Conservation (phyloP, 2,797 vertebrate genomes). For the Glossophaga mutica region DNA sequence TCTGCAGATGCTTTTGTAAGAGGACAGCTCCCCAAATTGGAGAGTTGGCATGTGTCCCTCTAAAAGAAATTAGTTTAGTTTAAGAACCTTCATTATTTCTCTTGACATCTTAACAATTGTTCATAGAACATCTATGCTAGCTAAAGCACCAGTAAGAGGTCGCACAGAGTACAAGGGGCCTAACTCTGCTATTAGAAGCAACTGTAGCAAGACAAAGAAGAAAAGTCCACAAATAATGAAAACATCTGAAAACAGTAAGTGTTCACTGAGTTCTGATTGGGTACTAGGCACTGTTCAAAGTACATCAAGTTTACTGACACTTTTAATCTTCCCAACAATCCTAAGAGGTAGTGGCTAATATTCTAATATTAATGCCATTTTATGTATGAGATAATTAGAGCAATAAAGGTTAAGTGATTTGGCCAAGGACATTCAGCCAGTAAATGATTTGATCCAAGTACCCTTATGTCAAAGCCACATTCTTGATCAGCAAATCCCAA, state of each 20-base stretch:
- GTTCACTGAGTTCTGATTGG: not conserved
- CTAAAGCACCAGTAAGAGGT: not conserved
- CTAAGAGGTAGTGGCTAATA: not conserved
- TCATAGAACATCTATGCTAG: not conserved
- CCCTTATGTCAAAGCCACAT: not conserved
- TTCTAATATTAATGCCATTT: not conserved
- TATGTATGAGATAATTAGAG: not conserved
- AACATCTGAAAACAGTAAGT: not conserved
- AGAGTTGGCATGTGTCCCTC: not conserved
- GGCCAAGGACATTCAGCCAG: not conserved
- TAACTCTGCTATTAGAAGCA: not conserved
- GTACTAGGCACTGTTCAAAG: not conserved
- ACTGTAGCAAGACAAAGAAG: not conserved
- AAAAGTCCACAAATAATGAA: not conserved
- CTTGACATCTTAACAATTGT: slow-evolving; percentile 1
- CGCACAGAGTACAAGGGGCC: not conserved
- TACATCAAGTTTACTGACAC: not conserved
- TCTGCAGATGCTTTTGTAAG: not conserved
- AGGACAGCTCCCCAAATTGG: slow-evolving; percentile 9
- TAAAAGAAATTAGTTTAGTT: slow-evolving; percentile 27
- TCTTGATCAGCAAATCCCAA: not conserved
- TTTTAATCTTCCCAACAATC: not conserved
- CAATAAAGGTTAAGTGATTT: slow-evolving; percentile 28
- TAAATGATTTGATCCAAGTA: not conserved
- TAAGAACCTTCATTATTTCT: slow-evolving; percentile 38